These are phyloP conservation scores for Megaceryle torquata DNA, from an alignment of 2,113 vertebrate genomes.

Conservation along the genomic window DNA sequence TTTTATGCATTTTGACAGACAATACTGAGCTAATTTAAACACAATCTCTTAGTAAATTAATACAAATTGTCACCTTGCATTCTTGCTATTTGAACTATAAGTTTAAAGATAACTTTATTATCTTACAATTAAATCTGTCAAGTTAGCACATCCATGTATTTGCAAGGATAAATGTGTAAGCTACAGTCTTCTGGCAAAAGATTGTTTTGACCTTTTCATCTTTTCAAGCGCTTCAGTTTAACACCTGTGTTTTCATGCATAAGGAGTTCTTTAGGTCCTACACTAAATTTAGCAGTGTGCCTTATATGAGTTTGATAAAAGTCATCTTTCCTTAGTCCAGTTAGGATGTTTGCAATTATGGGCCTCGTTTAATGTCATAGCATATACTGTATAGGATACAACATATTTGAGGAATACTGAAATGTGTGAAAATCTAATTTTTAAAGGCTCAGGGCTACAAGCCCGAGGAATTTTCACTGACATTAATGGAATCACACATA, in stretches of 20 bases:
- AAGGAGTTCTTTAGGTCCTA: background rate
- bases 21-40: slow-evolving; percentile 8
- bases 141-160: background rate
- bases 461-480: background rate
- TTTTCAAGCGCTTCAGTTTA: background rate
- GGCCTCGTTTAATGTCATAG: background rate
- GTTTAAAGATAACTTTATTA: background rate
- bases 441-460: background rate
- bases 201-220: background rate
- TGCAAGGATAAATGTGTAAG: background rate
- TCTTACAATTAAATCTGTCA: background rate
- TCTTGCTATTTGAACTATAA: background rate
- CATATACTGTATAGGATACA: background rate
- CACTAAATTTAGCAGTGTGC: background rate
- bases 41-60: background rate
- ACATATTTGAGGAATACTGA: background rate
- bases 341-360: background rate
- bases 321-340: background rate
- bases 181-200: background rate
- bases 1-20: slow-evolving; percentile 1
- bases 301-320: background rate
- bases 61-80: background rate
- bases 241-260: background rate
- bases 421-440: slow-evolving; percentile 3
- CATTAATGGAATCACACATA: background rate